These are phyloP conservation scores for Macroglossus sobrinus DNA, from an alignment of 2,113 vertebrate species.

Conservation along the genomic window DNA sequence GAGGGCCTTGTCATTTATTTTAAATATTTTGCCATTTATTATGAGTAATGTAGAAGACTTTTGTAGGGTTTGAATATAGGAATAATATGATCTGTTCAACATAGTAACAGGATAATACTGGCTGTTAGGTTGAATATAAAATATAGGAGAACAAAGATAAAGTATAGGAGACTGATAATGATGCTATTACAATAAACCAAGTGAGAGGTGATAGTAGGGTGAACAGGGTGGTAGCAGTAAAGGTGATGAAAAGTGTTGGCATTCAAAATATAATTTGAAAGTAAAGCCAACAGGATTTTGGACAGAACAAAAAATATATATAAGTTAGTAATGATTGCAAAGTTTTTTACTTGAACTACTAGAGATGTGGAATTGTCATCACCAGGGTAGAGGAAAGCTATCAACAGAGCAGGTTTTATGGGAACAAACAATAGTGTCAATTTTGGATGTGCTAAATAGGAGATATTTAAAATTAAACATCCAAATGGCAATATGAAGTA, in stretches of 20 bases:
- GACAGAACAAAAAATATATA: background rate
- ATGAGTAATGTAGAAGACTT: background rate
- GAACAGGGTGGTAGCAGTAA: background rate
- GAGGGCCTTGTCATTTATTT: background rate
- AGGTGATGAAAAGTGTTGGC: background rate
- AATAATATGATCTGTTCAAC: background rate
- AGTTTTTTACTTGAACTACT: background rate
- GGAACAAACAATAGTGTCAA: background rate
- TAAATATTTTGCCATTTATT: background rate
- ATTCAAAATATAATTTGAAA: background rate
- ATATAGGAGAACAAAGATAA: background rate
- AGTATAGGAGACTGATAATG: background rate
- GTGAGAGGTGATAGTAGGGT: background rate
- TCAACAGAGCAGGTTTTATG: background rate
- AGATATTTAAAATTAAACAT: background rate
- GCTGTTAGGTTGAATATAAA: background rate
- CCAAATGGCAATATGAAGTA: background rate
- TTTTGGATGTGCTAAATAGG: background rate
- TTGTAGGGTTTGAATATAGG: background rate
- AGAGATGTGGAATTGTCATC: background rate
- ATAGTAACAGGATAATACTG: background rate
- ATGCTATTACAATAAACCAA: background rate
- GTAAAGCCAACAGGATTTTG: background rate
- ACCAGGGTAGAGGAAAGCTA: background rate
- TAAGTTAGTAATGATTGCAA: background rate